Conservation (phyloP, 2,888 invertebrate genomes). For the Cataglyphis altisquamis region DNA sequence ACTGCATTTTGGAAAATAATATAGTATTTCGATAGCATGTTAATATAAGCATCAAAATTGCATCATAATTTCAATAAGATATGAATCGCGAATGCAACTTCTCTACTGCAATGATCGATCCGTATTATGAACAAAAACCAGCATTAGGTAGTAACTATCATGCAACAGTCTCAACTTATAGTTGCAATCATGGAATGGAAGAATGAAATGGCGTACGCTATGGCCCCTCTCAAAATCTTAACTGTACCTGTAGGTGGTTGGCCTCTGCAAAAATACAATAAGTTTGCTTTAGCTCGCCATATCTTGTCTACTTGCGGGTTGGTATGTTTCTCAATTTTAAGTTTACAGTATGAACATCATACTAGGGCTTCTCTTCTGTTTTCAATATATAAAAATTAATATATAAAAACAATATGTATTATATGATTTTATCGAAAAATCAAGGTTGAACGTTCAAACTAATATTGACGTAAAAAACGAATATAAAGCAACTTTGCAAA, state of each 20-base stretch:
- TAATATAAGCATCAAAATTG: constrained; percentile 20
- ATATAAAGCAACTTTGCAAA: background rate
- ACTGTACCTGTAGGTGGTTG: constrained; percentile 45
- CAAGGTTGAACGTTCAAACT: background rate
- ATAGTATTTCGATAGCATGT: background rate
- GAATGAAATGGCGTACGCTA: constrained; percentile 27
- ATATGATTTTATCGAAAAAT: background rate
- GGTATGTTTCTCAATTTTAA: constrained; percentile 38
- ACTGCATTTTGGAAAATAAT: constrained; percentile 14
- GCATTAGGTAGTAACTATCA: background rate
- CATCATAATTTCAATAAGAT: constrained; percentile 26
- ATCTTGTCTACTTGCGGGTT: background rate
- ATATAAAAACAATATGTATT: background rate
- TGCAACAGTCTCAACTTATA: background rate
- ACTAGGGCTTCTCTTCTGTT: background rate
- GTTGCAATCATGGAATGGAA: constrained; percentile 36
- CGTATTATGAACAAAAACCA: constrained; percentile 7
- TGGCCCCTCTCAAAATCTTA: constrained; percentile 47
- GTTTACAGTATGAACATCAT: background rate
- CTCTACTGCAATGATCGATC: constrained; percentile 5
- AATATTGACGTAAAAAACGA: background rate
- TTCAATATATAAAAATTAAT: background rate
- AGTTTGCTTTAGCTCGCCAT: constrained; percentile 26
- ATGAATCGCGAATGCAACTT: background rate
- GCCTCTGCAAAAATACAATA: constrained; percentile 46